These are phyloP conservation scores for Eudasyphora cyanicolor DNA, from an alignment of 2,888 invertebrate species.

Conservation along the genomic window DNA sequence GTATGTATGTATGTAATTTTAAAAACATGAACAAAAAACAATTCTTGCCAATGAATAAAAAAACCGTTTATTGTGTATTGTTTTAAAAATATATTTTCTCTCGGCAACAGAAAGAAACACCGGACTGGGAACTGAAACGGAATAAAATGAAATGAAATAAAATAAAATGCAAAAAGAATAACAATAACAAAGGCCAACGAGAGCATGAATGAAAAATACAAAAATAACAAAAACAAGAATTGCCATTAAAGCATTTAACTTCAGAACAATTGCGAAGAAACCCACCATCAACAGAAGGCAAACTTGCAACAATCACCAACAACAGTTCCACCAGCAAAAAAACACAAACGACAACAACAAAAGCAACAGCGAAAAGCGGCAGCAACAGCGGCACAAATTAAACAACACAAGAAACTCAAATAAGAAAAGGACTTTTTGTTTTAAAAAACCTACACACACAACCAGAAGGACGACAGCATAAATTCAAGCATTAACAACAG, in stretches of 20 bases:
- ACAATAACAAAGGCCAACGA: conserved; percentile 38
- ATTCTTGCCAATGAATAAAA: neutral
- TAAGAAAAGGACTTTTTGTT: too few relatives aligned
- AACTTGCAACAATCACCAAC: conserved; percentile 65
- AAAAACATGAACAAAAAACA: neutral
- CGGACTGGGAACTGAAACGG: neutral
- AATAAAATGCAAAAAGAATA: conserved; percentile 5
- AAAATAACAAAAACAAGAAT: conserved; percentile 32
- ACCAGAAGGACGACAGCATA: conserved; percentile 34
- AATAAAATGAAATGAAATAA: conserved; percentile 16
- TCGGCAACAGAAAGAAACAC: conserved; percentile 16
- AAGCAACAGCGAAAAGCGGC: conserved; percentile 47
- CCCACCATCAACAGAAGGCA: conserved; percentile 51
- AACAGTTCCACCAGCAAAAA: conserved; percentile 52
- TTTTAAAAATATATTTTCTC: conserved; percentile 51
- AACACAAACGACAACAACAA: conserved; percentile 49
- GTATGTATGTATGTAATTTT: conserved; percentile 13
- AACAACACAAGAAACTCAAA: conserved; percentile 37
- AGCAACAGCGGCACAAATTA: conserved; percentile 66
- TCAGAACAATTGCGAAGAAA: conserved; percentile 20
- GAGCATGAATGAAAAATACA: conserved; percentile 12
- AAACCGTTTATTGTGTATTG: conserved; percentile 31
- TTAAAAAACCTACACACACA: too few relatives aligned
- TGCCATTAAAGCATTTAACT: conserved; percentile 36
- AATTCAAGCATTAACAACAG: conserved; percentile 39